Evolutionary conservation across 1,140 invertebrate species (phyloP).

Genomic region (Drosophila paulistorum): DNA sequence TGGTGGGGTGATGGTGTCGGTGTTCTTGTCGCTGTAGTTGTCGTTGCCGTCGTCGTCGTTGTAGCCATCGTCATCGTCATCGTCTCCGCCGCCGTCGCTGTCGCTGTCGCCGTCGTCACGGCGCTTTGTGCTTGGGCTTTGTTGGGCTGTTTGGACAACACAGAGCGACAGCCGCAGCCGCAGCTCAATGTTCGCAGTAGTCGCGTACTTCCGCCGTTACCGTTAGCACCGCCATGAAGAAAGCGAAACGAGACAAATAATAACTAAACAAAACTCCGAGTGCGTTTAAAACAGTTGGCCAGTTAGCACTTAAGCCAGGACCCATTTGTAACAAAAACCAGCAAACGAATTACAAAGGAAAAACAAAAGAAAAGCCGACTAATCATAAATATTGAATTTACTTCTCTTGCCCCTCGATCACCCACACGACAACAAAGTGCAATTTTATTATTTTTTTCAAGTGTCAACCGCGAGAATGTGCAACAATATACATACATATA

Average conservation of each 20-base stretch:
- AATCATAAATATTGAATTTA: slow-evolving; percentile 2
- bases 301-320: neutral
- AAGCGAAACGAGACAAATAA: slow-evolving; percentile 23
- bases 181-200: slow-evolving; percentile 71
- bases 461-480: slow-evolving; percentile 46
- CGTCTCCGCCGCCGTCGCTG: slow-evolving; percentile 16
- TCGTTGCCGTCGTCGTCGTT: slow-evolving; percentile 28
- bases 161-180: slow-evolving; percentile 53
- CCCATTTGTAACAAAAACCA: neutral
- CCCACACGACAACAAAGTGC: slow-evolving; percentile 24
- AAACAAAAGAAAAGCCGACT: slow-evolving; percentile 2
- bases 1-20: neutral
- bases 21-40: slow-evolving; percentile 18
- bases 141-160: slow-evolving; percentile 29
- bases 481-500: slow-evolving; percentile 20
- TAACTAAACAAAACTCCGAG: slow-evolving; percentile 15
- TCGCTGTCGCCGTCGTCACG: slow-evolving; percentile 27
- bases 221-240: slow-evolving; percentile 67
- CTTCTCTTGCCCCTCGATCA: neutral
- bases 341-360: neutral
- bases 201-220: slow-evolving; percentile 80
- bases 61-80: slow-evolving; percentile 23
- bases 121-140: slow-evolving; percentile 59
- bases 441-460: slow-evolving; percentile 48
- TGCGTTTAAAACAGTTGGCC: slow-evolving; percentile 19